These are phyloP conservation scores for Hermaeophaga mercurialis DNA, from an alignment of 2,888 invertebrate species.

Conservation along the genomic window DNA sequence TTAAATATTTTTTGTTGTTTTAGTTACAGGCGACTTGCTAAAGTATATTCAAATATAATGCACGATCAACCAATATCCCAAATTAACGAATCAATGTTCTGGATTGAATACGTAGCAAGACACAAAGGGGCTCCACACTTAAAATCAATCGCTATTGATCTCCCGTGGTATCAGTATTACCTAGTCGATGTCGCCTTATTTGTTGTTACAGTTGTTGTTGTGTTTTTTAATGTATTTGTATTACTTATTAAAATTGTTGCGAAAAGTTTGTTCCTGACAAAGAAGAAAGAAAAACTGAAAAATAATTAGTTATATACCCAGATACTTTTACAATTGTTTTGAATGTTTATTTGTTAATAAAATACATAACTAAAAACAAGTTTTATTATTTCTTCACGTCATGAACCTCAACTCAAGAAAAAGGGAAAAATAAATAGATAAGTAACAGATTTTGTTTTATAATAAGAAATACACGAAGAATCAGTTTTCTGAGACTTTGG, in stretches of 20 bases:
- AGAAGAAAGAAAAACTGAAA: not conserved
- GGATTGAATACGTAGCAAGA: constrained; percentile 44
- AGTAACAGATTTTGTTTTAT: no score
- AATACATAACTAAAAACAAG: no score
- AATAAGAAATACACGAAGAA: no score
- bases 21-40: constrained; percentile 41
- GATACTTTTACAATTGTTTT: no score
- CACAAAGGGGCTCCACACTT: constrained; percentile 45
- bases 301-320: no score
- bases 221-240: no score
- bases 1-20: constrained; percentile 27
- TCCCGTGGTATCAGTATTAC: constrained; percentile 38
- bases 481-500: no score
- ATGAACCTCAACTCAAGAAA: no score
- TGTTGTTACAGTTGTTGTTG: not conserved
- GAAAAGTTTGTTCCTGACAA: not conserved
- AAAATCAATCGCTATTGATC: constrained; percentile 32
- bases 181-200: constrained; percentile 7
- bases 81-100: constrained; percentile 43
- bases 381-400: no score
- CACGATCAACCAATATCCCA: constrained; percentile 40
- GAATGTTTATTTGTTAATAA: no score
- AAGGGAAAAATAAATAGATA: no score
- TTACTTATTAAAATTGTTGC: not conserved
- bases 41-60: constrained; percentile 38